Evolutionary conservation across 2,797 vertebrate species (phyloP).

Genomic region (Hyperoplus immaculatus): DNA sequence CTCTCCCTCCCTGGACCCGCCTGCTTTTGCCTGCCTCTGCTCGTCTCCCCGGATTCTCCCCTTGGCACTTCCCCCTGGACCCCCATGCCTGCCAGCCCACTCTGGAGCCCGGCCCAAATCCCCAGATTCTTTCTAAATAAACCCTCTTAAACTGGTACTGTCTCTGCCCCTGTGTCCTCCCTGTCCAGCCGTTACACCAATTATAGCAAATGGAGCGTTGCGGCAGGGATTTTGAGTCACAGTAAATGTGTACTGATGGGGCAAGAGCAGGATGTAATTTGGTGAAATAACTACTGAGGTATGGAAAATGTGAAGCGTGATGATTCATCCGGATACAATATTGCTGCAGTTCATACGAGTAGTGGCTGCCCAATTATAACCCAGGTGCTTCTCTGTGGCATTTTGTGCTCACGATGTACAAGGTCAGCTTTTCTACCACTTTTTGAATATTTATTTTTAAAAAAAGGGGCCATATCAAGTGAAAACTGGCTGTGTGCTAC

Average conservation of each 20-base stretch:
- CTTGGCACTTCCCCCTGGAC: too few species aligned
- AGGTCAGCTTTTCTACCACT: slow-evolving; percentile 1
- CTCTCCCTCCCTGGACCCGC: too few species aligned
- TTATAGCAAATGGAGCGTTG: slow-evolving; percentile 41
- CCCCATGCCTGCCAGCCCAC: too few species aligned
- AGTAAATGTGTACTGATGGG: slow-evolving; percentile 33
- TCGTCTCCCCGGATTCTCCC: too few species aligned
- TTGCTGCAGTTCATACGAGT: background rate
- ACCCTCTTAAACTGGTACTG: too few species aligned
- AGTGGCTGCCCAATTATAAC: slow-evolving; percentile 19
- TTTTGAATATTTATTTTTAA: slow-evolving; percentile 10
- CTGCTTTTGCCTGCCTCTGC: too few species aligned
- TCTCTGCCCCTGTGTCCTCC: too few species aligned
- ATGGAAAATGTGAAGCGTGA: slow-evolving; percentile 22
- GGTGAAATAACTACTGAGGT: slow-evolving; percentile 27
- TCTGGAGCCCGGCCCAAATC: too few species aligned
- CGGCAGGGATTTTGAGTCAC: slow-evolving; percentile 35
- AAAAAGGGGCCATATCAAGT: slow-evolving; percentile 11
- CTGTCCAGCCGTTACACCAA: background rate
- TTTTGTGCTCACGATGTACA: background rate
- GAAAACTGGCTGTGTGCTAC: background rate
- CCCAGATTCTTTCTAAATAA: too few species aligned
- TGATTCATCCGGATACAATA: slow-evolving; percentile 27
- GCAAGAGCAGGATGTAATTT: slow-evolving; percentile 23
- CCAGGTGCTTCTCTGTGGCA: background rate